phyloP scores from a whole-genome alignment of 2,113 vertebrate genomes.

The Centrocercus urophasianus region DNA sequence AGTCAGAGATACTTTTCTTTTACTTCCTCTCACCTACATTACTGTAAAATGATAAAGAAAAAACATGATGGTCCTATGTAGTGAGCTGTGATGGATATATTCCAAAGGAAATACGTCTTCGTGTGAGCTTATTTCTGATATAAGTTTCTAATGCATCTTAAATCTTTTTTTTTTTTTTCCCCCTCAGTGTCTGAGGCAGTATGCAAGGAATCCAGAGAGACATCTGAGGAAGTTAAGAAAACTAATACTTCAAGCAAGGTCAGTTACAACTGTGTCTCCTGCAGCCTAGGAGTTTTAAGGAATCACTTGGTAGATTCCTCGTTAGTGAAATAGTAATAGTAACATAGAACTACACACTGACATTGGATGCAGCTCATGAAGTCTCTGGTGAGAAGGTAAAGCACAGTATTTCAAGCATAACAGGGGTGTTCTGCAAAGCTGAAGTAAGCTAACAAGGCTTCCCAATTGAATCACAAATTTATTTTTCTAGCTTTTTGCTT shows the following conservation, averaged over 20 bases:
- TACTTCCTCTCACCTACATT: neutral
- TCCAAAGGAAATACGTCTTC: neutral
- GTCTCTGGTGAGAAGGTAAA: neutral
- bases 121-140: neutral
- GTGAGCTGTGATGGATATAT: neutral
- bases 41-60: neutral
- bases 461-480: neutral
- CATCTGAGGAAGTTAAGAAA: conserved; percentile 79
- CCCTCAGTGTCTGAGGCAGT: conserved; percentile 45
- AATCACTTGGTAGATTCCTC: neutral
- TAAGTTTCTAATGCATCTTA: neutral
- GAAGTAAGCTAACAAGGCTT: neutral
- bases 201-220: conserved; percentile 43
- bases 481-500: neutral
- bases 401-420: neutral
- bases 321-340: neutral
- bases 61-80: neutral
- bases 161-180: neutral
- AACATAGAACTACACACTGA: neutral
- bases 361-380: neutral
- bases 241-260: conserved; percentile 82
- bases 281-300: neutral
- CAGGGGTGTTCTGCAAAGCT: neutral
- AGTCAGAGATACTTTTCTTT: neutral
- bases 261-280: conserved; percentile 10